Conservation (phyloP, 1,140 invertebrate genomes). For the Stratiolaelaps scimitus region DNA sequence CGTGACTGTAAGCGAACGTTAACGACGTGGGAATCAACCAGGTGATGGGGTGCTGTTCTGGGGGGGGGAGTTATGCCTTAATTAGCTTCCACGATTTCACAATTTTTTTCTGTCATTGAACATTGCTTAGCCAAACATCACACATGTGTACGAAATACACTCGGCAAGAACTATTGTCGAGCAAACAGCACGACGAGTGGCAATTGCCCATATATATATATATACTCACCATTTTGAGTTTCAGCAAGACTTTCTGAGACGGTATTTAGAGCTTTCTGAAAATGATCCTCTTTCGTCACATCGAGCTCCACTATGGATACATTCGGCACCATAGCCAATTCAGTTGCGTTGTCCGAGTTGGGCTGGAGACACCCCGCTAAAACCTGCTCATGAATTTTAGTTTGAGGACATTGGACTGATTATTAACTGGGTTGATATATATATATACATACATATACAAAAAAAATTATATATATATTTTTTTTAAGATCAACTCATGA, state of each 20-base stretch:
- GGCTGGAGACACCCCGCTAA: constrained; percentile 54
- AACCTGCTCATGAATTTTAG: no score
- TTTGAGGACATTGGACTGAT: no score
- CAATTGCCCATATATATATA: no score
- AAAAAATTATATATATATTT: no score
- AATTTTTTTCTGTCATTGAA: background rate
- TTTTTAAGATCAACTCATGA: no score
- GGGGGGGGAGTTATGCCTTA: background rate
- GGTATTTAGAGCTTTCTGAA: constrained; percentile 39
- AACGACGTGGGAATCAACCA: background rate
- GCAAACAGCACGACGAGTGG: no score
- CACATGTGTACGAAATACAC: no score
- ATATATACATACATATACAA: no score
- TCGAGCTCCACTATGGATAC: constrained; percentile 50
- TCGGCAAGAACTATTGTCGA: no score
- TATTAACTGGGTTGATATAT: no score
- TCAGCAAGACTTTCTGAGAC: constrained; percentile 31
- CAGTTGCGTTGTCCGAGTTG: constrained; percentile 42
- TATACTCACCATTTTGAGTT: background rate
- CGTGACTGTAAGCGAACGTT: background rate
- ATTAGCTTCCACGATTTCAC: background rate
- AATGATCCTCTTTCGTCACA: constrained; percentile 50
- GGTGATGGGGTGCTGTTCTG: background rate
- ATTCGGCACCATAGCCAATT: constrained; percentile 38
- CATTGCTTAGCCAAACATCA: background rate